Percentiles rank a stretch among this genome's conserved stretches.
Conservation (phyloP, 2,113 vertebrate species). For the human (Homo sapiens) region DNA sequence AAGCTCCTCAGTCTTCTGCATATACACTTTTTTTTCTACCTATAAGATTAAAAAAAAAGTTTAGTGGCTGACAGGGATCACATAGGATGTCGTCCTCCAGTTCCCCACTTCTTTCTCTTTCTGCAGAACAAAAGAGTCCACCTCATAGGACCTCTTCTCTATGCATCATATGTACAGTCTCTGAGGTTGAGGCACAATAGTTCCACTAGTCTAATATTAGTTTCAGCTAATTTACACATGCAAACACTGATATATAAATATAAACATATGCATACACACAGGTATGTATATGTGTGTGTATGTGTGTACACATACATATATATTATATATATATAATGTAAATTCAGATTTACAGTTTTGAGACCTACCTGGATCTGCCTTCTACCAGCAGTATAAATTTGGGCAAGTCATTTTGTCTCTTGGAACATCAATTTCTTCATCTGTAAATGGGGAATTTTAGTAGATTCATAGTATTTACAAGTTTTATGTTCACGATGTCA, state of each 20-base stretch:
- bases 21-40: not conserved
- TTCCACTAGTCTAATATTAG: not conserved
- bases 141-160: not conserved
- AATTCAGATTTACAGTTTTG: not conserved
- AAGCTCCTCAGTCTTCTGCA: not conserved
- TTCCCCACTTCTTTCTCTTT: not conserved
- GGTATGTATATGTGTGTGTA: not conserved
- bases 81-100: not conserved
- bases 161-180: not conserved
- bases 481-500: constrained; percentile 38
- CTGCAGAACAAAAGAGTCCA: not conserved
- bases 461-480: constrained; percentile 33
- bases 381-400: not conserved
- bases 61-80: not conserved
- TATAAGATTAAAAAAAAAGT: not conserved
- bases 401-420: not conserved
- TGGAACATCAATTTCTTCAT: constrained; percentile 50
- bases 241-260: not conserved
- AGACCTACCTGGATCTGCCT: not conserved
- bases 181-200: not conserved
- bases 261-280: not conserved
- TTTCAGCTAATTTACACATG: not conserved
- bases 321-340: not conserved
- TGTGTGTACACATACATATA: not conserved
- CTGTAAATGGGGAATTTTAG: constrained; percentile 45